Evolutionary conservation across 2,888 invertebrate species (phyloP), one percentile per base, ranked within the genome.

Genomic region (Idaea biselata): DNA sequence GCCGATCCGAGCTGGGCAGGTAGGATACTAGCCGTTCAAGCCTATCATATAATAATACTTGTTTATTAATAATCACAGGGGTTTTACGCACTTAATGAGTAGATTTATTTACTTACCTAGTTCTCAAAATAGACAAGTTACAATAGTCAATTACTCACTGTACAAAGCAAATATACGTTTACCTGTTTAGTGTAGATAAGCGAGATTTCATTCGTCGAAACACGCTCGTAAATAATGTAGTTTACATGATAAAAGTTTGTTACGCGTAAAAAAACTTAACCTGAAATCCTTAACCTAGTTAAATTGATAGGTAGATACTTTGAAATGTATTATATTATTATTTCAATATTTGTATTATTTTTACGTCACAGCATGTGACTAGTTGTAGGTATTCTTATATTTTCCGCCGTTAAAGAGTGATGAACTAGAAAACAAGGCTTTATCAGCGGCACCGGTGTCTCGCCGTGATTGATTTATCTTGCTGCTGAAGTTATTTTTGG

Each of bases 391-490:
- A 76, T 75, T 73, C 72, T 68, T 74, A 75, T 72, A 63, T 77
- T 75, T 75, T 76, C 74, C 74, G 69, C 62, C 73, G 67, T 59
- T 68, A 55, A 65, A 78, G 79, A 77, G 69, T 78, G 79, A 81
- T 80, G 77, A 75, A 79, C 81, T 72, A 73, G 73, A 81, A 78
- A 79, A 77, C 75, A 80, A 70, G 73, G 67, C 64, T 76, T 86
- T 88, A 88, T 89, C 88, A 77, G 72, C 66, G 63, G 68, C 75
- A 18, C 14, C 44, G 44, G 44, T 18, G 77, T 79, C 79, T 78
- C 74, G 72, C 74, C 72, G 79, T 89, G 90, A 90, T 90, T 89
- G 89, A 90, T 90, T 87, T 89, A 89, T 89, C 87, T 87, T 67
- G 78, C 77, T 75, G 64, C 72, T 70, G 73, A 69, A 73, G 72